Conservation (phyloP, 2,113 vertebrate species). For the Strigops habroptila region DNA sequence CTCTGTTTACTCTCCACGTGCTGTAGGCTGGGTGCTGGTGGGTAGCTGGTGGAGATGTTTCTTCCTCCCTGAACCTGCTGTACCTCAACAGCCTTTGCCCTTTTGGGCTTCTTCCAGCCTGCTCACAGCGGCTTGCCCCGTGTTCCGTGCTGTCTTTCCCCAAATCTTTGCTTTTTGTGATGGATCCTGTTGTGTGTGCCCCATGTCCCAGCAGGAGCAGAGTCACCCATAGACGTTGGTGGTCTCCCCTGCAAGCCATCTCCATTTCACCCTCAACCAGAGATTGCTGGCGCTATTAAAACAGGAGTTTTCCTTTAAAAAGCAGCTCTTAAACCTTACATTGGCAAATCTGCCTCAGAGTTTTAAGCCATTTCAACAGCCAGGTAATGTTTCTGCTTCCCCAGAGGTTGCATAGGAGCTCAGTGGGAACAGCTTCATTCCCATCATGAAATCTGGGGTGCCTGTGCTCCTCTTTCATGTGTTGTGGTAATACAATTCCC, state of each 20-base stretch:
- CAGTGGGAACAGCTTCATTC: not conserved
- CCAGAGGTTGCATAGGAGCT: accelerated
- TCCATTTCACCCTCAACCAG: not conserved
- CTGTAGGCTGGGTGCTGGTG: not conserved
- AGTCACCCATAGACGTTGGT: not conserved
- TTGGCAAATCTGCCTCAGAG: not conserved
- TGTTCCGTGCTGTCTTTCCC: not conserved
- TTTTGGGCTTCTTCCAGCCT: not conserved
- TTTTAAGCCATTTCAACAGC: not conserved
- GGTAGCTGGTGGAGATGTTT: not conserved
- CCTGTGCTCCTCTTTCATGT: not conserved
- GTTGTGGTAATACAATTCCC: not conserved
- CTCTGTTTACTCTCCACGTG: accelerated
- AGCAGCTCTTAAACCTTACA: not conserved
- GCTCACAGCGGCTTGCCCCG: accelerated
- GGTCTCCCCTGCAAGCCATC: not conserved
- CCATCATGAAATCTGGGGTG: not conserved
- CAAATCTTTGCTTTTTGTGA: not conserved
- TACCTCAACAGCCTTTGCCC: not conserved
- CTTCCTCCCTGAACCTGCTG: not conserved
- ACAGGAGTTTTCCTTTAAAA: not conserved
- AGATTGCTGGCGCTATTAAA: not conserved
- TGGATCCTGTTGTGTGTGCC: not conserved
- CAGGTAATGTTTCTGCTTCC: not conserved
- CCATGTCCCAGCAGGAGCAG: not conserved